Percentiles rank a stretch among this genome's conserved stretches.
phyloP scores from a whole-genome alignment of 2,888 invertebrate species.

The Ichneumoninae sp. region DNA sequence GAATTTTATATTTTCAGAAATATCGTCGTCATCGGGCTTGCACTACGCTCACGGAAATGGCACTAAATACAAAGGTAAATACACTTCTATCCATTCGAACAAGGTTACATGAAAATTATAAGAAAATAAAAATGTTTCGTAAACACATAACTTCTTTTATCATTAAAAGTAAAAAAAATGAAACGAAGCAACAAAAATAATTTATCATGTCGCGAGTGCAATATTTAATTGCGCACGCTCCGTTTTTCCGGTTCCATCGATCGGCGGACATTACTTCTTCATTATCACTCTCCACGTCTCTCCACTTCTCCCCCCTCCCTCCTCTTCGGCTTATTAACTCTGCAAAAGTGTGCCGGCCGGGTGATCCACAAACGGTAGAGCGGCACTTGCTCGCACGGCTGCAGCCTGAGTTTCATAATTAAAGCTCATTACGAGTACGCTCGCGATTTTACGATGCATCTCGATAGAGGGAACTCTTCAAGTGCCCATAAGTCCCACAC shows the following conservation, averaged over 20 bases:
- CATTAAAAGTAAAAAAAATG: too few relatives aligned
- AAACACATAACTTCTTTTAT: too few relatives aligned
- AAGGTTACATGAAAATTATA: not conserved
- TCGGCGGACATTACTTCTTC: not conserved
- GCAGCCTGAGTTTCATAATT: slow-evolving; percentile 49
- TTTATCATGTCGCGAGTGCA: not conserved
- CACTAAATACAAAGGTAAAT: slow-evolving; percentile 80
- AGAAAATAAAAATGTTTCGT: not conserved
- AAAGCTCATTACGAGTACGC: slow-evolving; percentile 58
- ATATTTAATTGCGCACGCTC: not conserved
- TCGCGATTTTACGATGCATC: slow-evolving; percentile 59
- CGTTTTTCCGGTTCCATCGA: not conserved
- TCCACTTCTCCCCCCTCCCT: not conserved
- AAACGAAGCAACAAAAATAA: too few relatives aligned
- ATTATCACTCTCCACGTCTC: not conserved
- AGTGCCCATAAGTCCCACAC: slow-evolving; percentile 25
- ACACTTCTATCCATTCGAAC: not conserved
- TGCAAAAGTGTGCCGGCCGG: slow-evolving; percentile 15
- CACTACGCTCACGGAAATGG: slow-evolving; percentile 72
- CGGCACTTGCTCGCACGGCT: slow-evolving; percentile 2
- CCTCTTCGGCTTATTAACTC: slow-evolving; percentile 38
- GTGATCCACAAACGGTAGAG: slow-evolving; percentile 26
- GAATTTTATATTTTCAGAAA: slow-evolving; percentile 73
- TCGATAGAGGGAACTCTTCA: slow-evolving; percentile 21
- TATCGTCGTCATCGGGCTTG: slow-evolving; percentile 73